These are phyloP conservation scores for Tetraodon nigroviridis DNA, from an alignment of 2,113 vertebrate genomes.

Conservation along the genomic window DNA sequence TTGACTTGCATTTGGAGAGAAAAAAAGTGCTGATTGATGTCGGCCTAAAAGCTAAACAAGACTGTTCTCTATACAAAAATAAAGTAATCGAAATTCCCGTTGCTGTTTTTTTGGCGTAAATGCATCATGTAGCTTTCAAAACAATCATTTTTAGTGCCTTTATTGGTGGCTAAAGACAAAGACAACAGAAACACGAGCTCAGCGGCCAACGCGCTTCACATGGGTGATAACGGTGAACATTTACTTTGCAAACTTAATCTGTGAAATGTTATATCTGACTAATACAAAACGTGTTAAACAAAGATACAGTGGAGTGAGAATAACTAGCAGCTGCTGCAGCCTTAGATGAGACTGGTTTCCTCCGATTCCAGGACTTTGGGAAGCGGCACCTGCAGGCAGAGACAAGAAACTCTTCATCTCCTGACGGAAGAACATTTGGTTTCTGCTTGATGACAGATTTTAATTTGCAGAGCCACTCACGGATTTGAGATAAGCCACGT, in stretches of 20 bases:
- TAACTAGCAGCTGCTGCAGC: background rate
- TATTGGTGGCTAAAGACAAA: constrained; percentile 4
- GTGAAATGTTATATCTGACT: background rate
- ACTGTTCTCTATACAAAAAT: too few relatives aligned
- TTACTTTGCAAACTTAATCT: background rate
- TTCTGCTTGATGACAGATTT: background rate
- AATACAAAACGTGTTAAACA: constrained; percentile 16
- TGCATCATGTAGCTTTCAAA: background rate
- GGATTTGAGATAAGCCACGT: constrained; percentile 89
- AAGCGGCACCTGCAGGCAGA: constrained; percentile 81
- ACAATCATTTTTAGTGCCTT: too few relatives aligned
- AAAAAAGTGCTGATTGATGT: too few relatives aligned
- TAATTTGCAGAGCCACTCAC: constrained; percentile 39
- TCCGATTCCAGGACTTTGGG: constrained; percentile 86
- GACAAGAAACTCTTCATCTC: background rate
- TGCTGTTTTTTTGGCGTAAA: background rate
- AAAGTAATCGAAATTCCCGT: background rate
- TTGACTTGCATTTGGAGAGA: too few relatives aligned
- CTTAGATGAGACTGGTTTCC: constrained; percentile 72
- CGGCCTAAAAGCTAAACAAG: too few relatives aligned
- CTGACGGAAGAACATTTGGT: background rate
- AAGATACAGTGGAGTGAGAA: constrained; percentile 18
- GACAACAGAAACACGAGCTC: background rate
- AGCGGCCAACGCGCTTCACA: background rate
- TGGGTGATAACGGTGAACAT: background rate